Evolutionary conservation across 2,113 vertebrate genomes (phyloP).

Genomic region (Anarrhichthys ocellatus): DNA sequence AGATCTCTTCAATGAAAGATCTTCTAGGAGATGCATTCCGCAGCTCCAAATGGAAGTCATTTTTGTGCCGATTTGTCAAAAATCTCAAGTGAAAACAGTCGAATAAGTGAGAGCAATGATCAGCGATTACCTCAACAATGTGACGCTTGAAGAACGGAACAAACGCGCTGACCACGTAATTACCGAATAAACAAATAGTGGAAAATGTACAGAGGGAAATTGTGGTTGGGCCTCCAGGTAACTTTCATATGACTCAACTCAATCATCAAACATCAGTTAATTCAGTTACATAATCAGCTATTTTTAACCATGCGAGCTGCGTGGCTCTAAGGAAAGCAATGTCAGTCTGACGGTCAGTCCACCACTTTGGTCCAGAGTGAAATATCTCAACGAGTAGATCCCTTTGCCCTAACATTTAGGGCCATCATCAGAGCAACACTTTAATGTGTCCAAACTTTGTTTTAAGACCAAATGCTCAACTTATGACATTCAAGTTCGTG

Average conservation of each 20-base stretch:
- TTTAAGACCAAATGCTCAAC: not conserved
- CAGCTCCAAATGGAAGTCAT: conserved; percentile 39
- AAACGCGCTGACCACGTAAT: conserved; percentile 70
- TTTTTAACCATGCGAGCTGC: conserved; percentile 13
- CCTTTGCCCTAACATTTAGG: not conserved
- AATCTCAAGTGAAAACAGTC: conserved; percentile 49
- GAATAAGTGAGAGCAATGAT: conserved; percentile 46
- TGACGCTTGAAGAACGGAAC: conserved; percentile 58
- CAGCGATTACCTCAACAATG: conserved; percentile 65
- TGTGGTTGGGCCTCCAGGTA: conserved; percentile 48
- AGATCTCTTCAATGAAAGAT: conserved; percentile 1
- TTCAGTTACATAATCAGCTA: conserved; percentile 61
- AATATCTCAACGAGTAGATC: not conserved
- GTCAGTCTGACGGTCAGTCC: not conserved
- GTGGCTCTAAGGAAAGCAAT: not conserved
- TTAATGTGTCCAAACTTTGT: not conserved
- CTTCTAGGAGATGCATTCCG: conserved; percentile 20
- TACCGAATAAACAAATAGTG: conserved; percentile 67
- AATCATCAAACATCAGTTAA: conserved; percentile 56
- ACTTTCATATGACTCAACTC: conserved; percentile 40
- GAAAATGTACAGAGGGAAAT: conserved; percentile 61
- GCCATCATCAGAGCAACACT: conserved; percentile 8
- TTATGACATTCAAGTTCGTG: not conserved
- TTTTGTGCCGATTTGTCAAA: conserved; percentile 60
- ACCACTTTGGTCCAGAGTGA: not conserved